Evolutionary conservation across 2,113 vertebrate genomes (phyloP).

Genomic region (Caretta caretta): DNA sequence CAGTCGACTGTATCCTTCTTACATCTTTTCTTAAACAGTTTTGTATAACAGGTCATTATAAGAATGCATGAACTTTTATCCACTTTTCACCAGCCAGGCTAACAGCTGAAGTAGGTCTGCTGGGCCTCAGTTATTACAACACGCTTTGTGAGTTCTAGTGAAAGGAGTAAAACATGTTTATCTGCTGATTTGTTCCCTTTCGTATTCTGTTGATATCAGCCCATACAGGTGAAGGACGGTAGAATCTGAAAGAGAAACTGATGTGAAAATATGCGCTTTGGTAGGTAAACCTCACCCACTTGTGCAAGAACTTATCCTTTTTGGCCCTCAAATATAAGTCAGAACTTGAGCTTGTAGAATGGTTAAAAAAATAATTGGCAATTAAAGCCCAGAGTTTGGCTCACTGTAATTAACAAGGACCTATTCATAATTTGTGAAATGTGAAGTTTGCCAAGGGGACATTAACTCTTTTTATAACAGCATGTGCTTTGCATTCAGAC

Average conservation of each 20-base stretch:
- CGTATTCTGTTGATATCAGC: not conserved
- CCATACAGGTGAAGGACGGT: not conserved
- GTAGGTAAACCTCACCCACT: not conserved
- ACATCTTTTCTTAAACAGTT: not conserved
- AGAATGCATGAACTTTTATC: not conserved
- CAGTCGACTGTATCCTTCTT: not conserved
- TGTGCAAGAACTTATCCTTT: not conserved
- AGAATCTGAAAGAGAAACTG: not conserved
- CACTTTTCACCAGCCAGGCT: no score
- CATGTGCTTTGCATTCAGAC: rapidly evolving
- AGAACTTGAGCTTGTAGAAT: not conserved
- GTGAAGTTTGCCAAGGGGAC: not conserved
- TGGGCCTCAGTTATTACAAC: not conserved
- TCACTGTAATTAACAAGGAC: not conserved
- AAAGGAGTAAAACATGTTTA: not conserved
- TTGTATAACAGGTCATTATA: not conserved
- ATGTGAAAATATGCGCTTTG: not conserved
- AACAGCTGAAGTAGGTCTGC: not conserved
- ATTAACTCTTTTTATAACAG: not conserved
- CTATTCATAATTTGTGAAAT: not conserved
- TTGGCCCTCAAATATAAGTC: not conserved
- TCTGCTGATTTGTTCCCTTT: not conserved
- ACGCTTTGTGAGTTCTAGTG: not conserved
- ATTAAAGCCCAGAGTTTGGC: not conserved
- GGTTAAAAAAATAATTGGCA: not conserved